Percentiles rank a stretch among this genome's conserved stretches.
phyloP scores from a whole-genome alignment of 2,888 invertebrate genomes.

The Coecobrya sp. region DNA sequence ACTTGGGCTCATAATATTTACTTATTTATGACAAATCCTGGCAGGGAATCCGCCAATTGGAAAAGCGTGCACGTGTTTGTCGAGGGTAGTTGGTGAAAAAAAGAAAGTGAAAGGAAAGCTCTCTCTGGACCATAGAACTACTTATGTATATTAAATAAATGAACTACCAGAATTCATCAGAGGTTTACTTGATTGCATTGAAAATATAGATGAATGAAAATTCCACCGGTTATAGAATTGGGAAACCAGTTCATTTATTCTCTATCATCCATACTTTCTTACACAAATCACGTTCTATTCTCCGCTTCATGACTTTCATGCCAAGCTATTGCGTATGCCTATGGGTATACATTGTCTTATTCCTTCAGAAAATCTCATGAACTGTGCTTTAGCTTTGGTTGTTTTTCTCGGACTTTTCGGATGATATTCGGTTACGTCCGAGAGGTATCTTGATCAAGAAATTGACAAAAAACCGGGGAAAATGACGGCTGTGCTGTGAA shows the following conservation, averaged over 20 bases:
- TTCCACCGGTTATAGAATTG: too few relatives aligned
- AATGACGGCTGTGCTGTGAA: slow-evolving; percentile 78
- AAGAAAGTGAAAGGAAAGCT: too few relatives aligned
- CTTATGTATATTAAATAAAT: too few relatives aligned
- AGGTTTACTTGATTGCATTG: too few relatives aligned
- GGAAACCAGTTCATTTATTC: neutral
- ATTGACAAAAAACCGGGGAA: slow-evolving; percentile 78
- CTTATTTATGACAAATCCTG: too few relatives aligned
- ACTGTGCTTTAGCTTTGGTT: neutral
- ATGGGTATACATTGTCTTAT: neutral
- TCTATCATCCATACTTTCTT: neutral
- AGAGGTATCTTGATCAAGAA: slow-evolving; percentile 72
- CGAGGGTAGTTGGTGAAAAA: too few relatives aligned
- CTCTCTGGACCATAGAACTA: too few relatives aligned
- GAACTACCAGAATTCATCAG: too few relatives aligned
- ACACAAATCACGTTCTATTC: slow-evolving; percentile 40
- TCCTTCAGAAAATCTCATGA: slow-evolving; percentile 17
- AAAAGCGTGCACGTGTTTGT: too few relatives aligned
- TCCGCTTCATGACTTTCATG: neutral
- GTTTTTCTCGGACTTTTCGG: slow-evolving; percentile 54
- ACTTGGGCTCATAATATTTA: too few relatives aligned
- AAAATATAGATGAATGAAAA: too few relatives aligned
- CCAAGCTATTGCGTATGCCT: neutral
- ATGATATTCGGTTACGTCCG: slow-evolving; percentile 73
- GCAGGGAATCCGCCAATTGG: too few relatives aligned